Evolutionary conservation across 1,140 invertebrate species (phyloP).

Genomic region (Parasteatoda tepidariorum): DNA sequence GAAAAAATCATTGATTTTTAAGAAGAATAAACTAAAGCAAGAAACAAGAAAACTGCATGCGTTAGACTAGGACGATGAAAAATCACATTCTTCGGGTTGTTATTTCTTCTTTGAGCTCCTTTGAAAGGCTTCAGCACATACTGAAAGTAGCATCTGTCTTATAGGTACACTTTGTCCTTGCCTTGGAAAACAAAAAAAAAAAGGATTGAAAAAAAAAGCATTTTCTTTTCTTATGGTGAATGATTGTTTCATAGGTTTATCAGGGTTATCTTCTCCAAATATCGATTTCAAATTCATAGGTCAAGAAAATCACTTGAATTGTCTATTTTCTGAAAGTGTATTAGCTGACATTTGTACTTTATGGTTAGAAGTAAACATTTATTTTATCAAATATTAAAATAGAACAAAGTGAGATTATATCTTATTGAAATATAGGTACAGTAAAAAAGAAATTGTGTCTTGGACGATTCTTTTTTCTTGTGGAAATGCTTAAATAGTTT

Average conservation of each 20-base stretch:
- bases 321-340: too few relatives aligned
- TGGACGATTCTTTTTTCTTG: too few relatives aligned
- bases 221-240: slow-evolving; percentile 32
- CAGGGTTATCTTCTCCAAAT: neutral
- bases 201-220: slow-evolving; percentile 6
- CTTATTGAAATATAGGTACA: too few relatives aligned
- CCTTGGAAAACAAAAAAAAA: neutral
- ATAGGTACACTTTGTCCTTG: slow-evolving; percentile 16
- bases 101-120: slow-evolving; percentile 22
- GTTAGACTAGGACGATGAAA: slow-evolving; percentile 35
- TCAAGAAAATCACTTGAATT: too few relatives aligned
- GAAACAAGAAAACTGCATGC: slow-evolving; percentile 24
- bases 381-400: too few relatives aligned
- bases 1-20: slow-evolving; percentile 17
- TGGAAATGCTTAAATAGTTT: too few relatives aligned
- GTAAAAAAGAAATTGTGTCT: too few relatives aligned
- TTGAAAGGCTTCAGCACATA: slow-evolving; percentile 1
- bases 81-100: slow-evolving; percentile 11
- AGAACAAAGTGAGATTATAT: too few relatives aligned
- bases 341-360: too few relatives aligned
- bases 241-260: slow-evolving; percentile 20
- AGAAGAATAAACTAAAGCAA: slow-evolving; percentile 6
- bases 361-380: too few relatives aligned
- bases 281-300: neutral
- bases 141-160: slow-evolving; percentile 19